Base-by-base conservation (phyloP, 2,113 vertebrate species). In the Oryzias javanicus region DNA sequence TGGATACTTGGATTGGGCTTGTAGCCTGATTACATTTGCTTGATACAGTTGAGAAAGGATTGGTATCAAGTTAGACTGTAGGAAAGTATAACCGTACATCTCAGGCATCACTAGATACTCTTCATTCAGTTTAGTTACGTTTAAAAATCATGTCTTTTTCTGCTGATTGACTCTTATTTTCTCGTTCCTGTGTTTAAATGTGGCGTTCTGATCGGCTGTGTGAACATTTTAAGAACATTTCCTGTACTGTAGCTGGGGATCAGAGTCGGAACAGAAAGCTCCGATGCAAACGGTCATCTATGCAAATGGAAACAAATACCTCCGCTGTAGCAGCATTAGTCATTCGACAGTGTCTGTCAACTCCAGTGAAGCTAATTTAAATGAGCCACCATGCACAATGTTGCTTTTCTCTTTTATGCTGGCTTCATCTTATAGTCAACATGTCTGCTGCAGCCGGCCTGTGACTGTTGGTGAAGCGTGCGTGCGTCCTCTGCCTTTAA, bases 221-320 rank as follows among this genome's bases (percentile, higher is more conserved):
- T 35, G 35, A 12, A 35, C 8, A 12, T 35, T 35, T 10, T 3
- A 35, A 3, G 7, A 35, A 35, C 35, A 35, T 35, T 35, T 35
- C 8, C 35, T 35, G 35, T 24, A 10, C 55, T 20, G 17, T 25
- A 56, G 63, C 41, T 7, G 48, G 41, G 49, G 24, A 46, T 57
- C 76, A 78, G 59, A 65, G 55, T 70, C 13, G 55, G 61, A 81
- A 76, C 76, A 72, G 54, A 74, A 78, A 55, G 67, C 40, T 44
- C 53, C 1, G 20, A 79, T 49, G 63, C 65, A 74, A 83, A 70
- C 70, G 17, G 77, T 67, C 35, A 8, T 82, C 61, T 76, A 86
- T 86, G 83, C 86, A 88, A 86, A 85, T 79, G 55, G 67, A 80
- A 84, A 75, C 83, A 86, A 88, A 84, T 84, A 59, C 29, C 45